These are phyloP conservation scores for Trididemnum nubilum DNA, from an alignment of 23 tunicate species.

Conservation along the genomic window DNA sequence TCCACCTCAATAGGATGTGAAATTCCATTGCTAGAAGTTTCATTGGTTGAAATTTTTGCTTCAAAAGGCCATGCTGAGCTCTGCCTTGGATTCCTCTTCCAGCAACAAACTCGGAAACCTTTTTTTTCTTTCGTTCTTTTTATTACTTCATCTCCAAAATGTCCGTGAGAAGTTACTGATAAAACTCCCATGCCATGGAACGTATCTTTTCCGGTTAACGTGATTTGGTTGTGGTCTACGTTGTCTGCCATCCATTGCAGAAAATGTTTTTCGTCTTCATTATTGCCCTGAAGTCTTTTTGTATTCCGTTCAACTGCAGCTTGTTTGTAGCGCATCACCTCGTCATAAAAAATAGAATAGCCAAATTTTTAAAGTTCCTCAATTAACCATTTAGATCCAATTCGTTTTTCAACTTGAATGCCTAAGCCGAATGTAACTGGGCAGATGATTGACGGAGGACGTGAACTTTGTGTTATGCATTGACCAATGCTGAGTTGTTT, in stretches of 20 bases:
- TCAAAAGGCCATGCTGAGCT: background rate
- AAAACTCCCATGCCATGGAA: conserved; percentile 6
- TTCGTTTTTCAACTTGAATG: background rate
- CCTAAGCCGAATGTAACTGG: background rate
- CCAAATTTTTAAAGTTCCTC: background rate
- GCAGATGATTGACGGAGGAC: background rate
- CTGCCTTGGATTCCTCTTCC: background rate
- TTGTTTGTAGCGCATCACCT: background rate
- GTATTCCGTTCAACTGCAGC: background rate
- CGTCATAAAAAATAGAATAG: background rate
- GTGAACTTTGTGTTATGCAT: conserved; percentile 1
- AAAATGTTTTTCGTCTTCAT: background rate
- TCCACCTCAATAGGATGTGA: background rate
- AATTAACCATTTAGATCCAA: conserved; percentile 5
- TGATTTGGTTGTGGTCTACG: conserved; percentile 14
- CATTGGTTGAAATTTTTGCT: background rate
- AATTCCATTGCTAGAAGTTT: background rate
- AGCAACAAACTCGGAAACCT: background rate
- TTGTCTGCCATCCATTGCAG: conserved; percentile 6
- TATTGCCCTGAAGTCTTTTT: background rate
- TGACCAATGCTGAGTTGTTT: conserved; percentile 14
- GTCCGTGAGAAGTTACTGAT: background rate
- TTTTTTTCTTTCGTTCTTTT: background rate
- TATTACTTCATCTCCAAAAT: background rate
- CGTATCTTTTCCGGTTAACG: background rate